Base-by-base conservation (phyloP, 2,888 invertebrate genomes). In the Bugula neritina region DNA sequence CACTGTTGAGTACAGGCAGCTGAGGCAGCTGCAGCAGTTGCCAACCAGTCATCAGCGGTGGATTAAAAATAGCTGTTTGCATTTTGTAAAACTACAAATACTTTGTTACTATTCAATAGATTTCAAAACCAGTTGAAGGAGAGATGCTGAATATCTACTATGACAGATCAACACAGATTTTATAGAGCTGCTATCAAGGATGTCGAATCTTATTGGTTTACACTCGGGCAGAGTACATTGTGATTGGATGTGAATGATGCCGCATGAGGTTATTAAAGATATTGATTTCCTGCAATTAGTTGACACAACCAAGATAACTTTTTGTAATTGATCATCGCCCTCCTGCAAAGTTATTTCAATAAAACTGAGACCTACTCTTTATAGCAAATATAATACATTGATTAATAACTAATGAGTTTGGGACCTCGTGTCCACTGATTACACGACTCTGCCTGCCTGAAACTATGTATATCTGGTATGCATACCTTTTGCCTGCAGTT, bases 1-100 rank as follows among this genome's bases (percentile, higher is more conserved):
- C 31, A 31, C 5, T 63, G 31, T 63, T 63, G 29, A 63, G 5
- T 27, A 63, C 5, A 25, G 63, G 63, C 27, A 63, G 63, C 34
- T 63, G 63, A 29, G 31, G 27, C n/a, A 63, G n/a, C 57, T 57
- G 57, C 57, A 57, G n/a, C 57, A 57, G n/a, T 31, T 63, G 63
- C 63, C 63, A 63, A 27, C 63, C 27, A 21, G 63, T 10, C 63
- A 63, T 63, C 63, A 63, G 27, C 17, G 27, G 25, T 63, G 29
- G 27, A n/a, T 63, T 63, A 27, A 63, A 63, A 2, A 63, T 63
- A 31, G 27, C 31, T 21, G 25, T 29, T 31, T 63, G 63, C 63
- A 63, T 63, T 13, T 63, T 31, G 2, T 25, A 63, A 34, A 34
- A 17, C 31, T 55, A 3, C 5, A 3, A 55, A n/a, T 5, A 25